Conservation (phyloP, 92 coral and sea anemone species). For the Zoanthus solanderi region DNA sequence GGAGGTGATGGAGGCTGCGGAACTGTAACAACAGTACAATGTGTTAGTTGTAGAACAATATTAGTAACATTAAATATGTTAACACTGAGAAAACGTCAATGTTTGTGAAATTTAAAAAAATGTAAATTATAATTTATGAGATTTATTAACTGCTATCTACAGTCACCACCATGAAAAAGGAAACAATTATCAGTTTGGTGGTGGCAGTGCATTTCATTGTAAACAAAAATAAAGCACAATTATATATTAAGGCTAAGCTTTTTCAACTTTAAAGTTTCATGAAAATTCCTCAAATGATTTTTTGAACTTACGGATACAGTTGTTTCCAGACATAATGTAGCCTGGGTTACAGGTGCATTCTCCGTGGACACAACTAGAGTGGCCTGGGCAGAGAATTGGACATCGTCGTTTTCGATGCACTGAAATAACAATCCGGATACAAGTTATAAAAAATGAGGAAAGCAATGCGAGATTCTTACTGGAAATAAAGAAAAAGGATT, state of each 20-base stretch:
- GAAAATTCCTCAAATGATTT: neutral
- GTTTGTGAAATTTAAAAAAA: neutral
- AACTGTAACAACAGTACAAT: conserved; percentile 10
- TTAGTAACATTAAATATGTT: neutral
- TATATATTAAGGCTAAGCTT: neutral
- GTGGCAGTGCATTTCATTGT: neutral
- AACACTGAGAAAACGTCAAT: neutral
- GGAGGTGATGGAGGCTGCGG: conserved; percentile 37
- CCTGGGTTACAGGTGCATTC: conserved; percentile 91
- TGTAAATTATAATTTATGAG: neutral
- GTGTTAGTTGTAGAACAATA: neutral
- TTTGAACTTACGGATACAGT: conserved; percentile 84
- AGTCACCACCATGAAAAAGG: too few relatives aligned
- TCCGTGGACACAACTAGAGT: conserved; percentile 86
- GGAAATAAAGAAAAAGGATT: neutral
- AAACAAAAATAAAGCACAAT: neutral
- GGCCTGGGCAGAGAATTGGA: conserved; percentile 78
- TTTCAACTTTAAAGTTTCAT: neutral
- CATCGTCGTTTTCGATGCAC: conserved; percentile 57
- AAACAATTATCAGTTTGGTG: too few relatives aligned
- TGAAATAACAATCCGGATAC: conserved; percentile 4
- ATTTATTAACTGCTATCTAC: too few relatives aligned
- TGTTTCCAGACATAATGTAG: conserved; percentile 81
- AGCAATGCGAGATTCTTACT: neutral
- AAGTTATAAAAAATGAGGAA: neutral